These are phyloP conservation scores for Coenonympha arcania DNA, from an alignment of 2,888 invertebrate genomes.

Conservation along the genomic window DNA sequence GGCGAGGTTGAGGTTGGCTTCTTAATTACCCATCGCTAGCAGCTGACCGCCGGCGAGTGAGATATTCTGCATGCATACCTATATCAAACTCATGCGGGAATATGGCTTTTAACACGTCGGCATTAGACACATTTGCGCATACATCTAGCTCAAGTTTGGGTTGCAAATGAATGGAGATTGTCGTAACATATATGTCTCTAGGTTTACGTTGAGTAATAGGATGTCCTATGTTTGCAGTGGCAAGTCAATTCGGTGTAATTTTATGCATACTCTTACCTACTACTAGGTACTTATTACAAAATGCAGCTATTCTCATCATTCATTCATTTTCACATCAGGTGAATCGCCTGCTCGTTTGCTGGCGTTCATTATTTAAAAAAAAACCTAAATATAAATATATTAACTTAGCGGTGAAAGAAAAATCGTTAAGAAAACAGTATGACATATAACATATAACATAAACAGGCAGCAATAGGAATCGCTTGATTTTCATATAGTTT, in stretches of 20 bases:
- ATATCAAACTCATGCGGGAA: slow-evolving; percentile 13
- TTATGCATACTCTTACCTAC: not conserved
- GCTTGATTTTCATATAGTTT: too few species aligned
- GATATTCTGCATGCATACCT: slow-evolving; percentile 33
- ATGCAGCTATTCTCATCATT: too few species aligned
- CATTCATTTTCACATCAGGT: too few species aligned
- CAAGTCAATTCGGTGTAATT: slow-evolving; percentile 5
- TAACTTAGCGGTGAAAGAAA: too few species aligned
- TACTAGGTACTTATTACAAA: not conserved
- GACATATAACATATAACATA: too few species aligned
- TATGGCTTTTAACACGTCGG: slow-evolving; percentile 5
- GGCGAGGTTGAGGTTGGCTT: slow-evolving; percentile 60
- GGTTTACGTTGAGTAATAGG: slow-evolving; percentile 14
- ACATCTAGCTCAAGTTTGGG: slow-evolving; percentile 4
- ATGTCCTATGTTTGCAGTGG: slow-evolving; percentile 6
- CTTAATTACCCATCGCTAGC: slow-evolving; percentile 69
- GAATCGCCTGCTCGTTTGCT: too few species aligned
- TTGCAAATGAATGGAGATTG: slow-evolving; percentile 17
- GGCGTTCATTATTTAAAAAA: too few species aligned
- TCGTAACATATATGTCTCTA: slow-evolving; percentile 12
- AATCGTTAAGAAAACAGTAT: too few species aligned
- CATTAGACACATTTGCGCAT: slow-evolving; percentile 8
- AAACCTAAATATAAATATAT: too few species aligned
- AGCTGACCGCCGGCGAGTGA: slow-evolving; percentile 65
- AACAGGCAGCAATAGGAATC: too few species aligned